phyloP scores from a whole-genome alignment of 2,113 vertebrate species.

The Phycodurus eques region DNA sequence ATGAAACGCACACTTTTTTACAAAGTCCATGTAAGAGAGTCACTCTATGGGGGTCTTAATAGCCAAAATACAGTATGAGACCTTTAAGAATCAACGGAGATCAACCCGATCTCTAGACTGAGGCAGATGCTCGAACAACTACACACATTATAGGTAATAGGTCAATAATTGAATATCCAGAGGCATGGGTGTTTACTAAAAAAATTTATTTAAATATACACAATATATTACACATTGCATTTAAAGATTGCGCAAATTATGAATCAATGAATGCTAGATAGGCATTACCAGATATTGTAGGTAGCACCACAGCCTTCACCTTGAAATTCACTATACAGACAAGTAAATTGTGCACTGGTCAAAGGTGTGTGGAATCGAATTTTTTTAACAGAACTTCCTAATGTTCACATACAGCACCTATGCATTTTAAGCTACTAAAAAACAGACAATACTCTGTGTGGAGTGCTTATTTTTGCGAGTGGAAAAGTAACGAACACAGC shows the following conservation, averaged over 20 bases:
- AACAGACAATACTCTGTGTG: not conserved
- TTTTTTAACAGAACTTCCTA: slow-evolving; percentile 19
- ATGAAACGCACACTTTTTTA: too few relatives aligned
- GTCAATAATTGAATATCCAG: not conserved
- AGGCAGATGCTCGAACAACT: too few relatives aligned
- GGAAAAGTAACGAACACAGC: slow-evolving; percentile 47
- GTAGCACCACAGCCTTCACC: slow-evolving; percentile 17
- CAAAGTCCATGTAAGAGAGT: too few relatives aligned
- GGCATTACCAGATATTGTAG: not conserved
- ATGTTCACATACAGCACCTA: slow-evolving; percentile 15
- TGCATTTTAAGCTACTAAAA: not conserved
- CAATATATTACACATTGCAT: slow-evolving; percentile 51
- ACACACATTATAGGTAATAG: too few relatives aligned
- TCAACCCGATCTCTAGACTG: too few relatives aligned
- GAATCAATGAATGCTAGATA: slow-evolving; percentile 16
- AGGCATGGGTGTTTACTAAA: slow-evolving; percentile 20
- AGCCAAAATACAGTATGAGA: too few relatives aligned
- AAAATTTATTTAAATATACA: slow-evolving; percentile 73
- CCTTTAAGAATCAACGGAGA: too few relatives aligned
- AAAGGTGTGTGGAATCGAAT: slow-evolving; percentile 9
- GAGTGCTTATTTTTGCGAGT: slow-evolving; percentile 47
- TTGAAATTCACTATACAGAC: slow-evolving; percentile 12
- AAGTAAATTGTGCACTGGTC: slow-evolving; percentile 5
- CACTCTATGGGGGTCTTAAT: too few relatives aligned
- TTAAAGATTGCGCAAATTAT: slow-evolving; percentile 58